Evolutionary conservation across 2,113 vertebrate species (phyloP).

Genomic region (Caretta caretta): DNA sequence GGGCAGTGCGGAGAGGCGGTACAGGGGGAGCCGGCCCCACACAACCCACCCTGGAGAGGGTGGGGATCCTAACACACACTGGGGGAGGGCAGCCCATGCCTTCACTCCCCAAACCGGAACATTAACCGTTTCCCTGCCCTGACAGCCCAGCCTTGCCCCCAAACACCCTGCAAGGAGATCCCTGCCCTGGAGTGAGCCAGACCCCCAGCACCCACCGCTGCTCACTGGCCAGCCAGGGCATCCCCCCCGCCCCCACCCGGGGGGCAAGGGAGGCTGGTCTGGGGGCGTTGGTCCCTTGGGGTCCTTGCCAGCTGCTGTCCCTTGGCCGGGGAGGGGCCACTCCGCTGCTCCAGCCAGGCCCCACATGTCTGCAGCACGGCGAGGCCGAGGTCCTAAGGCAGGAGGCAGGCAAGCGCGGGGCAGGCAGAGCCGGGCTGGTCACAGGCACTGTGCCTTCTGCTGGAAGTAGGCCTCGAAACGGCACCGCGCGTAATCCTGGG

Average conservation of each 20-base stretch:
- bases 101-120: neutral
- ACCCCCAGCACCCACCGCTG: no score
- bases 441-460: slow-evolving; percentile 71
- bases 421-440: neutral
- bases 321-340: neutral
- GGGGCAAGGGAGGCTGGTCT: neutral
- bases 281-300: neutral
- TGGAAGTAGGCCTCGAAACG: slow-evolving; percentile 90
- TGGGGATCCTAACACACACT: neutral
- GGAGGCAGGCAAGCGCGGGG: neutral
- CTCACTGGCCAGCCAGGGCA: no score
- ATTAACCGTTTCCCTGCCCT: neutral
- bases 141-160: no score
- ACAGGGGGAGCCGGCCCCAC: neutral
- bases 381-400: fast-evolving
- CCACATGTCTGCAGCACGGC: neutral
- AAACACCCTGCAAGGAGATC: no score
- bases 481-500: slow-evolving; percentile 89
- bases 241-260: no score
- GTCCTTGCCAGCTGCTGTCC: neutral
- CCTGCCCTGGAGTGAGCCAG: no score
- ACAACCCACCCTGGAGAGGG: neutral
- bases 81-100: neutral
- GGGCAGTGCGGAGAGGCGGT: neutral
- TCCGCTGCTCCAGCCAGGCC: neutral